Percentiles rank a stretch among this genome's conserved stretches.
These are phyloP conservation scores for Benitochromis conjunctus DNA, from an alignment of 2,113 vertebrate genomes.

Conservation along the genomic window DNA sequence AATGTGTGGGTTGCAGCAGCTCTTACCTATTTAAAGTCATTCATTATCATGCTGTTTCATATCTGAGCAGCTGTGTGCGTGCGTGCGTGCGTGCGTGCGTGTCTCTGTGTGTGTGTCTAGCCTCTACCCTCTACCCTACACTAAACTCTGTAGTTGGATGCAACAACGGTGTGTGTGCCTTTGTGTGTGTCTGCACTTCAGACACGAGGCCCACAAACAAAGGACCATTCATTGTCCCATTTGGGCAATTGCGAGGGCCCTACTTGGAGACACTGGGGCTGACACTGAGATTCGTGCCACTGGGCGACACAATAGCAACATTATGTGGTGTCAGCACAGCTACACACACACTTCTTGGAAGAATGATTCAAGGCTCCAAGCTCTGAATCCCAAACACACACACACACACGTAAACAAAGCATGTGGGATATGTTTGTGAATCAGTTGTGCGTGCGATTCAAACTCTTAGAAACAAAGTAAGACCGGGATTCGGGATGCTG, in stretches of 20 bases:
- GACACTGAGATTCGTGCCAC: conserved; percentile 38
- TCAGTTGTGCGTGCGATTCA: background rate
- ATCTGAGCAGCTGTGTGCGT: background rate
- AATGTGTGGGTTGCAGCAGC: conserved; percentile 16
- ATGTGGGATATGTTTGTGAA: background rate
- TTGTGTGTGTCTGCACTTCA: conserved; percentile 43
- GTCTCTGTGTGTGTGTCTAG: background rate
- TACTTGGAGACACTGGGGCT: conserved; percentile 53
- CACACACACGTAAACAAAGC: background rate
- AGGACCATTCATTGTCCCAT: conserved; percentile 53
- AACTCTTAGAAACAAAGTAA: background rate
- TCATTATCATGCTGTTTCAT: conserved; percentile 34
- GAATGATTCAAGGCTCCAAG: conserved; percentile 3
- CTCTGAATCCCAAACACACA: background rate
- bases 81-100: background rate
- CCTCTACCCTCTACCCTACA: background rate
- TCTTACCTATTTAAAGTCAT: conserved; percentile 44
- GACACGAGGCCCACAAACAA: conserved; percentile 61
- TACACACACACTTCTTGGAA: background rate
- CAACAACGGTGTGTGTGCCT: background rate
- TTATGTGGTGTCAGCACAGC: conserved; percentile 48
- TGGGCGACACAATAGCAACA: conserved; percentile 47
- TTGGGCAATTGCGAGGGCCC: conserved; percentile 22
- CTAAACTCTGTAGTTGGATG: background rate
- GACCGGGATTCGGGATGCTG: background rate